These are phyloP conservation scores for Carlito syrichta DNA, from an alignment of 2,113 vertebrate genomes.

Conservation along the genomic window DNA sequence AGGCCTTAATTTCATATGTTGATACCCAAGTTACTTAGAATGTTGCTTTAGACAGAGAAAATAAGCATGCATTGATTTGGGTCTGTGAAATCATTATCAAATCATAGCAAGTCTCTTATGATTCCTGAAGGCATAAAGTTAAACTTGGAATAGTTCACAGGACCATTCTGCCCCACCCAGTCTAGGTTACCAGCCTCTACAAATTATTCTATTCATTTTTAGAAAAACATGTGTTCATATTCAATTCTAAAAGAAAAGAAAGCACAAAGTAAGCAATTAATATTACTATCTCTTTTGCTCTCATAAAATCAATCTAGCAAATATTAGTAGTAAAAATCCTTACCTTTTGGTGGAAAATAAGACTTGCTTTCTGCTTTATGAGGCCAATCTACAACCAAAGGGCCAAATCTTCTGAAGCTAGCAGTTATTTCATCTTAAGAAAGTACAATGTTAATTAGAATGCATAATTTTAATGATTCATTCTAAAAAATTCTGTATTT, in stretches of 20 bases:
- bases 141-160: not conserved
- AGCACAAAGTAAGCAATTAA: not conserved
- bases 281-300: not conserved
- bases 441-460: conserved; percentile 14
- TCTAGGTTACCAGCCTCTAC: not conserved
- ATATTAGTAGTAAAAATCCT: conserved; percentile 2
- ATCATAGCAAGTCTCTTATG: not conserved
- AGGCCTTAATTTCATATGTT: not conserved
- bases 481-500: not conserved
- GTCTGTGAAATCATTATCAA: not conserved
- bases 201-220: not conserved
- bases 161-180: not conserved
- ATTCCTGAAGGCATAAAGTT: not conserved
- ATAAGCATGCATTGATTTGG: not conserved
- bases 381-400: conserved; percentile 98
- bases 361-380: conserved; percentile 99
- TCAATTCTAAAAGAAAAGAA: not conserved
- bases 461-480: not conserved
- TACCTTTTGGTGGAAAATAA: conserved; percentile 99
- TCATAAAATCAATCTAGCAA: conserved; percentile 21
- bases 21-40: not conserved
- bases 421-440: conserved; percentile 96
- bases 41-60: not conserved
- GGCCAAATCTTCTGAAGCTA: conserved; percentile 97
- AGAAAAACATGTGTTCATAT: not conserved